Conservation (phyloP, 2,888 invertebrate species). For the Spialia ferax region DNA sequence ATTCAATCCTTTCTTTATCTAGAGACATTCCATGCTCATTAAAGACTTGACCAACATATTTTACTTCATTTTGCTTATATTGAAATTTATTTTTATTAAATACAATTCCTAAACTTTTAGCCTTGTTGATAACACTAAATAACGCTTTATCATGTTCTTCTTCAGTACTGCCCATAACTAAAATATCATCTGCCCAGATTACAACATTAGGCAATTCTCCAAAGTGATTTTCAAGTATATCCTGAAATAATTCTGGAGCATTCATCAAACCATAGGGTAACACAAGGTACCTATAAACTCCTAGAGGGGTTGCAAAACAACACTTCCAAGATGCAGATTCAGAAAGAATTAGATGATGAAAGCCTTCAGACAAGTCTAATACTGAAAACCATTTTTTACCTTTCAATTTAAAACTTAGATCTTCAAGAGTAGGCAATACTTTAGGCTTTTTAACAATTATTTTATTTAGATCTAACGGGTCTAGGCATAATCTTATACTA, state of each 20-base stretch:
- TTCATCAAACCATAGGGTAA: background rate
- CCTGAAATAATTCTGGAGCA: background rate
- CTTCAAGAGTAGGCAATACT: background rate
- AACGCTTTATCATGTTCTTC: conserved; percentile 1
- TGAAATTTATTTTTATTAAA: background rate
- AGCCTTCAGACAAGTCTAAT: background rate
- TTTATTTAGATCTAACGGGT: conserved; percentile 5
- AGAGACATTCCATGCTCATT: conserved; percentile 4
- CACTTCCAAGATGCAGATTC: conserved; percentile 5
- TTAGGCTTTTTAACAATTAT: background rate
- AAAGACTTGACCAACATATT: background rate
- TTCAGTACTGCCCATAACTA: conserved; percentile 1
- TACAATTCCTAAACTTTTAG: background rate
- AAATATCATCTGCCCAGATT: conserved; percentile 2
- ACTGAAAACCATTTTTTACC: conserved; percentile 9
- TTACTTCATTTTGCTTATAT: background rate
- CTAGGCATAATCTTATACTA: conserved; percentile 14
- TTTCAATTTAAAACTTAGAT: background rate
- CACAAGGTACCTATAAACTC: background rate
- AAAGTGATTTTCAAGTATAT: background rate
- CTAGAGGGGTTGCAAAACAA: conserved; percentile 6
- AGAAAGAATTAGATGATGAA: background rate
- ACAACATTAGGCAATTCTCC: background rate
- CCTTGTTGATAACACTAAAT: background rate
- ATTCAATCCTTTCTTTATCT: conserved; percentile 1